A percentile compares a stretch with the other conserved stretches of the same genome.
These are phyloP conservation scores for Diadophis punctatus DNA, from an alignment of 2,113 vertebrate species.

Conservation along the genomic window DNA sequence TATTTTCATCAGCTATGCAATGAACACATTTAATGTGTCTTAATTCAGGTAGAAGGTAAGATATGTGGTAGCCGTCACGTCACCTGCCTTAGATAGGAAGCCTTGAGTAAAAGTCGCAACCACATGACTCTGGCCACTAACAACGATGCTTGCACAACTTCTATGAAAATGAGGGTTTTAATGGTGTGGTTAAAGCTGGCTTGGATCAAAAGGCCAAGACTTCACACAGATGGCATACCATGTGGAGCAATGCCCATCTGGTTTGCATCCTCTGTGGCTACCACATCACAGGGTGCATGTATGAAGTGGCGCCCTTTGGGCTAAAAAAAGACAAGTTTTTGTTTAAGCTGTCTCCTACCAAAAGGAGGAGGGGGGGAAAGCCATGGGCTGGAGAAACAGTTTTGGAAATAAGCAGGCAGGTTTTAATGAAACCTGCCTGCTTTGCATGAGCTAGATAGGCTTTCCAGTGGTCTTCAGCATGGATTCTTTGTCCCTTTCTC, in stretches of 20 bases:
- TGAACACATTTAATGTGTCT: slow-evolving; percentile 39
- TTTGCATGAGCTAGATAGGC: background rate
- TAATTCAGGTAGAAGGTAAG: slow-evolving; percentile 22
- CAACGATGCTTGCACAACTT: background rate
- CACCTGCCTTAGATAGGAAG: background rate
- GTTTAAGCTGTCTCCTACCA: background rate
- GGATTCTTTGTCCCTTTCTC: background rate
- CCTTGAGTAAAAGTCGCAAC: background rate
- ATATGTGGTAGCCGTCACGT: background rate
- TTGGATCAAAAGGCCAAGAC: background rate
- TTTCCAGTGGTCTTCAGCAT: background rate
- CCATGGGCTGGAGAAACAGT: background rate
- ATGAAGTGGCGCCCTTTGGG: slow-evolving; percentile 2
- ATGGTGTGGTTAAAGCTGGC: slow-evolving; percentile 2
- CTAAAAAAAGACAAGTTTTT: background rate
- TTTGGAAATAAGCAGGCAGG: background rate
- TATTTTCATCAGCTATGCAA: slow-evolving; percentile 34
- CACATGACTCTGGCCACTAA: background rate
- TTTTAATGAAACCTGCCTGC: background rate
- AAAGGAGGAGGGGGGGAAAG: background rate
- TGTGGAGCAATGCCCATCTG: slow-evolving; percentile 1
- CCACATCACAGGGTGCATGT: slow-evolving; percentile 14
- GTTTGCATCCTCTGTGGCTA: background rate
- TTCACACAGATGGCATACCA: slow-evolving; percentile 11
- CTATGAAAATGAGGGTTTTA: background rate